Percentiles rank a stretch among this genome's conserved stretches.
Conservation (phyloP, 2,113 vertebrate species). For the Ptilonorhynchus violaceus region DNA sequence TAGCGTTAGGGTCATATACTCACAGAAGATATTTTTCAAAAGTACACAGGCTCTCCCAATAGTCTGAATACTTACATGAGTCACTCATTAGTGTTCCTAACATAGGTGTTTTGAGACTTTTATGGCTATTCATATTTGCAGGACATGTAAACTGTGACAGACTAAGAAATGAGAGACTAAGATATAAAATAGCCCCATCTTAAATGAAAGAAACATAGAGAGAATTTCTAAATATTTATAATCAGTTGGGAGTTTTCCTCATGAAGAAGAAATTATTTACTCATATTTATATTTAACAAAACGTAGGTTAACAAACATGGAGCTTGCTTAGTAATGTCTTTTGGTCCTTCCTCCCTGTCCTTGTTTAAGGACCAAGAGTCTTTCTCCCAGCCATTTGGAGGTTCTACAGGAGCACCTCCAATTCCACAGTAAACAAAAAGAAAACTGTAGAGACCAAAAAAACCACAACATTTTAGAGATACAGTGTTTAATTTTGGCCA, state of each 20-base stretch:
- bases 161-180: not conserved
- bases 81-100: not conserved
- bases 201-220: not conserved
- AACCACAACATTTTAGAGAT: not conserved
- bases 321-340: not conserved
- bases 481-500: not conserved
- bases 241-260: not conserved
- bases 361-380: not conserved
- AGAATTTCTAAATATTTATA: not conserved
- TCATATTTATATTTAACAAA: not conserved
- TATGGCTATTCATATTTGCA: not conserved
- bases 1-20: not conserved
- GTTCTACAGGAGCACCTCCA: not conserved
- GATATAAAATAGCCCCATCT: not conserved
- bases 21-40: not conserved
- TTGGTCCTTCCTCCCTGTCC: not conserved
- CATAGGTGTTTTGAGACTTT: not conserved
- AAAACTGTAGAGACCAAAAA: not conserved
- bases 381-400: not conserved
- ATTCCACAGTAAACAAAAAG: not conserved
- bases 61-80: not conserved
- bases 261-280: not conserved
- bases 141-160: not conserved
- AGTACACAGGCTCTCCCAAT: not conserved
- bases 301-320: not conserved